These are phyloP conservation scores for Rhyacichthys aspro DNA, from an alignment of 2,797 vertebrate species.

Conservation along the genomic window DNA sequence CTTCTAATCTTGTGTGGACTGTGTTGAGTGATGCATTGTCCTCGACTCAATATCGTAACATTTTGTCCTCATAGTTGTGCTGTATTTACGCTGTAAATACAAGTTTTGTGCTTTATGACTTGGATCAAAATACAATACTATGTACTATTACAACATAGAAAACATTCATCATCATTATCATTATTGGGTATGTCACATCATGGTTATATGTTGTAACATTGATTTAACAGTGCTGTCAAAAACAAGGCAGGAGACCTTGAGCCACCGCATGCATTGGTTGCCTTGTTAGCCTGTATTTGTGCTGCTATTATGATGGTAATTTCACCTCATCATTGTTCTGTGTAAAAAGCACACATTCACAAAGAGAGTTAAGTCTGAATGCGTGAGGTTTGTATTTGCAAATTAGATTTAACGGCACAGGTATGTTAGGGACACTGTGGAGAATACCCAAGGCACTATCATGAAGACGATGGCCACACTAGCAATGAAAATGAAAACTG, in stretches of 20 bases:
- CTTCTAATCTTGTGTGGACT: too few species aligned
- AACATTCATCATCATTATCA: too few species aligned
- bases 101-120: too few species aligned
- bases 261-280: neutral
- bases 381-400: neutral
- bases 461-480: too few species aligned
- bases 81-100: too few species aligned
- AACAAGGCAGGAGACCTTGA: neutral
- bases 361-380: constrained; percentile 9
- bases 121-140: too few species aligned
- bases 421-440: neutral
- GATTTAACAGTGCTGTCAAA: neutral
- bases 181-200: neutral
- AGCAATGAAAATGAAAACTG: too few species aligned
- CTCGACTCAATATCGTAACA: too few species aligned
- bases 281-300: constrained; percentile 5
- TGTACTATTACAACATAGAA: too few species aligned
- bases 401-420: neutral
- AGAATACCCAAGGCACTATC: too few species aligned
- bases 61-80: too few species aligned
- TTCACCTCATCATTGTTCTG: constrained; percentile 4
- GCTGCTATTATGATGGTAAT: constrained; percentile 6
- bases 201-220: neutral
- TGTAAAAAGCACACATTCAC: neutral
- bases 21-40: too few species aligned